Evolutionary conservation across 2,797 vertebrate species (phyloP).

Genomic region (Allobates femoralis): DNA sequence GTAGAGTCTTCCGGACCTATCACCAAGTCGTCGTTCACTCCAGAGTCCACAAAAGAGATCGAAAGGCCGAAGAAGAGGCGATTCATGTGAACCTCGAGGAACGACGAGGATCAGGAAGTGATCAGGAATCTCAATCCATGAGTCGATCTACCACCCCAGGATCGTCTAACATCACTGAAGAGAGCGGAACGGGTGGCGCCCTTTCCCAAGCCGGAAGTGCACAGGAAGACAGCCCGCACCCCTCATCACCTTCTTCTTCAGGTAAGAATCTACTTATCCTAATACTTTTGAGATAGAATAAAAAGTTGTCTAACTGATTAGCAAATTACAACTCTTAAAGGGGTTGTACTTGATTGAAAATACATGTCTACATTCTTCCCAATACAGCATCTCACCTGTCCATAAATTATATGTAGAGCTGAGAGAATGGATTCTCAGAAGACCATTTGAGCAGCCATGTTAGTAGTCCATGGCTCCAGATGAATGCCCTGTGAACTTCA

Average conservation of each 20-base stretch:
- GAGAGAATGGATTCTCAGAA: no score
- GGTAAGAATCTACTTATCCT: slow-evolving; percentile 76
- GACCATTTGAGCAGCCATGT: no score
- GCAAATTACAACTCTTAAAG: neutral
- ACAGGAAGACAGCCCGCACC: slow-evolving; percentile 97
- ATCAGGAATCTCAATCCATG: slow-evolving; percentile 98
- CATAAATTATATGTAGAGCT: neutral
- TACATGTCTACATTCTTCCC: neutral
- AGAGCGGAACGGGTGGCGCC: slow-evolving; percentile 92
- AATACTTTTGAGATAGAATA: no score
- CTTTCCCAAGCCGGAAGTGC: slow-evolving; percentile 96
- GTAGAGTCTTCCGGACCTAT: slow-evolving; percentile 96
- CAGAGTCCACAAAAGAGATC: slow-evolving; percentile 92
- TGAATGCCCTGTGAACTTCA: no score
- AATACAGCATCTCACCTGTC: neutral
- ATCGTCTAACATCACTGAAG: slow-evolving; percentile 97
- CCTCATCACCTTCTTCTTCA: slow-evolving; percentile 95
- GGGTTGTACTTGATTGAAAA: neutral
- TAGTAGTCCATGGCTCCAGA: no score
- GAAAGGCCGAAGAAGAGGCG: slow-evolving; percentile 86
- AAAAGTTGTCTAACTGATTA: neutral
- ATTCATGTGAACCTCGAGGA: slow-evolving; percentile 86
- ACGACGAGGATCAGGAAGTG: slow-evolving; percentile 94
- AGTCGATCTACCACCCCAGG: slow-evolving; percentile 97
- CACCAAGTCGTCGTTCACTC: slow-evolving; percentile 99